These are phyloP conservation scores for Dromius quadrimaculatus DNA, from an alignment of 2,888 invertebrate species.

Conservation along the genomic window DNA sequence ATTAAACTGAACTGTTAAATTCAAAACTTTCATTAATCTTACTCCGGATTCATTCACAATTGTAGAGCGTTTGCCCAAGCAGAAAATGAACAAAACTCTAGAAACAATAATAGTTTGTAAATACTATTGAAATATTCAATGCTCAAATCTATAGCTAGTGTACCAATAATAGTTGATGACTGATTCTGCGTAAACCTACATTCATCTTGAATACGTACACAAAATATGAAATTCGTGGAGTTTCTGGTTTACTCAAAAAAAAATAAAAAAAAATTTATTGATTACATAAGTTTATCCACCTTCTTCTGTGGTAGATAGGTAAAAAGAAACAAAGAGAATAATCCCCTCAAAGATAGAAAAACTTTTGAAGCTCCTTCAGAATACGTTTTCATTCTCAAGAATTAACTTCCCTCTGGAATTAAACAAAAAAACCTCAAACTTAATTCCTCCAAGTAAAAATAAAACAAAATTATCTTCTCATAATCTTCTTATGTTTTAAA, in stretches of 20 bases:
- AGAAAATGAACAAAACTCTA: not conserved
- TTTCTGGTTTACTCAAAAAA: no score
- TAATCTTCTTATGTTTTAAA: not conserved
- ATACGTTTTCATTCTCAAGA: not conserved
- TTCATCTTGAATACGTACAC: not conserved
- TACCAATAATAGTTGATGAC: no score
- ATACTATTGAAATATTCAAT: not conserved
- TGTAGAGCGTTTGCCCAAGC: no score
- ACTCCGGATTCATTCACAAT: constrained; percentile 8
- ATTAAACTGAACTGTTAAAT: constrained; percentile 23
- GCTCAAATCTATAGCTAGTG: not conserved
- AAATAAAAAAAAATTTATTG: no score
- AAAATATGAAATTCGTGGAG: no score
- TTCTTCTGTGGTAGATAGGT: no score
- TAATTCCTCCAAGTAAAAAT: constrained; percentile 9
- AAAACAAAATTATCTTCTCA: not conserved
- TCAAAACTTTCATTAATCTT: constrained; percentile 35
- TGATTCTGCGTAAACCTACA: not conserved
- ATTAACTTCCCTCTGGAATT: constrained; percentile 3
- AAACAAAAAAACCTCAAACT: not conserved
- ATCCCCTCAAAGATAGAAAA: not conserved
- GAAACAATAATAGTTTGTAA: not conserved
- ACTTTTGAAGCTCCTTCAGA: not conserved
- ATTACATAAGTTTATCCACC: no score
- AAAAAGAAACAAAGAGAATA: no score